Base-by-base conservation (phyloP, 2,797 vertebrate genomes). In the Sylvia borin region DNA sequence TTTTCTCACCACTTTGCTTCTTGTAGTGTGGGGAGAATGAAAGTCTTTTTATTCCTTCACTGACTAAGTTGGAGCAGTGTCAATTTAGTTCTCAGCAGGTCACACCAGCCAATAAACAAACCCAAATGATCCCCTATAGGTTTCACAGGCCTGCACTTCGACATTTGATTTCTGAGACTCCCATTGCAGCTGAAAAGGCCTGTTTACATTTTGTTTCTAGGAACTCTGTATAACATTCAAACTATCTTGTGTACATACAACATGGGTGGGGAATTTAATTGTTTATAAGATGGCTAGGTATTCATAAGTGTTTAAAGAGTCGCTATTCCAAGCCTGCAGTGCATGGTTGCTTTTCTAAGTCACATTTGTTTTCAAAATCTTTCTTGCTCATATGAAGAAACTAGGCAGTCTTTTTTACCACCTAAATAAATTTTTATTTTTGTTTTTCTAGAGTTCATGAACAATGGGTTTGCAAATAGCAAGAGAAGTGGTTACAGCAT, bases 391-490 rank as follows among this genome's bases (percentile, higher is more conserved):
- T 74, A 65, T 70, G 62, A 65, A 51, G 38, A 67, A 48, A 40
- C 24, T 16, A 48, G 67, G 57, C 22, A 85, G 27, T 34, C n/a
- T 50, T 75, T 29, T 31, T n/a, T 47, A 38, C 5, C 9, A 24
- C 16, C 31, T 90, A 43, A 47, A 95, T 51, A 3, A 47, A 18
- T 79, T 82, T 75, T 81, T 26, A 4, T 25, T 58, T 81, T 87
- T 55, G 4, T 66, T 94, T 91, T 66, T 61, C 48, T 79, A 29
- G 45, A 42, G 42, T 36, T 82, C 48, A 54, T 1, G 5, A 93
- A 68, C 86, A 94, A 87, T 68, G 25, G 12, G 15, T n/a, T 95
- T 87, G 27, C 42, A 87, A 93, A 95, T 43, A 77, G 45, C 64
- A 71, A 67, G 21, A 84, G 36, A 70, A 62, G 16, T 34, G 51